Evolutionary conservation across 2,797 vertebrate species (phyloP), one percentile per base, ranked within the genome.

Genomic region (Cygnus olor): DNA sequence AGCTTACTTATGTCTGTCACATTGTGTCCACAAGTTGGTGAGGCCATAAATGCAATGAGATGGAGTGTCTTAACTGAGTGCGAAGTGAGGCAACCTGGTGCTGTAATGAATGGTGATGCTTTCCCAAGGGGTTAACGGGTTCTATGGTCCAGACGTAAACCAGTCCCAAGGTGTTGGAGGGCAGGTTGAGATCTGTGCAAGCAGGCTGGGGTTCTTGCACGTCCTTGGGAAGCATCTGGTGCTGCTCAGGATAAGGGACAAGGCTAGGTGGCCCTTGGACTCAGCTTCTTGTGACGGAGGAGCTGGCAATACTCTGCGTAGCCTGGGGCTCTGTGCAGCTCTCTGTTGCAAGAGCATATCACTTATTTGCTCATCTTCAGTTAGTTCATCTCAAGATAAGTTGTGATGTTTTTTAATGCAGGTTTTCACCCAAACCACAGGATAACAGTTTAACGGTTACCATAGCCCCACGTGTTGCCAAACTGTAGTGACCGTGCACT

Each of bases 311-410:
- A 2, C 45, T 56, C 71, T 70, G 76, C n/a, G 28, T 84, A 49
- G 63, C 49, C 72, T 66, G 36, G 20, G 85, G 66, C 70, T 80
- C 51, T 70, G 71, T 32, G 27, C 32, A 53, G 66, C 64, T 88
- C 57, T 80, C 82, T 88, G 68, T 90, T 81, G 82, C 1, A 0
- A 86, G 72, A 96, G 11, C 38, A 53, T 36, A 1, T 32, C 53
- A 80, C 47, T 14, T 25, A 5, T 80, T 89, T 96, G 36, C 85
- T 87, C 71, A 84, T 6, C 63, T 79, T 77, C 30, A 28, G 32
- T 80, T 88, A 74, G 80, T 32, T 91, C 68, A 77, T 86, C 69
- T 93, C 58, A 66, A 91, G 94, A 85, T 84, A 91, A 91, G 40
- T 68, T 57, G 79, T 68, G 38, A 44, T 45, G 9, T 40, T 81